Evolutionary conservation across 1,140 invertebrate genomes (phyloP).

Genomic region (Drosophila repletoides): DNA sequence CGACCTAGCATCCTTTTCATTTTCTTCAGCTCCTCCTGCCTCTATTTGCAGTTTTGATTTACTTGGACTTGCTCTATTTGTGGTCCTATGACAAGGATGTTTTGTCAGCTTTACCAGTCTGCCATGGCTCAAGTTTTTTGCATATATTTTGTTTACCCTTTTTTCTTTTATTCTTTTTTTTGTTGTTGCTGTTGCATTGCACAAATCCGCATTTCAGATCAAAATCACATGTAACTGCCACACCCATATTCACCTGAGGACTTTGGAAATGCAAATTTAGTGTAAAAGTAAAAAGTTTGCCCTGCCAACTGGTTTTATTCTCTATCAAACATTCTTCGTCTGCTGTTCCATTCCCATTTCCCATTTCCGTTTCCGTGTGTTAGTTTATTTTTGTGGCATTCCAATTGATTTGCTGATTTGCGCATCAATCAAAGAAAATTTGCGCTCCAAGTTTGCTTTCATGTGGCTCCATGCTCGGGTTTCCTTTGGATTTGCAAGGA

Average conservation of each 20-base stretch:
- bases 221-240: conserved; percentile 36
- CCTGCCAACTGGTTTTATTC: conserved; percentile 6
- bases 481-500: not conserved
- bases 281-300: conserved; percentile 30
- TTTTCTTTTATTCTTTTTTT: not conserved
- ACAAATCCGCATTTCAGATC: conserved; percentile 47
- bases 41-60: conserved; percentile 19
- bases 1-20: not conserved
- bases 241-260: conserved; percentile 33
- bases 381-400: conserved; percentile 56
- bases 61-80: conserved; percentile 33
- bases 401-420: conserved; percentile 74
- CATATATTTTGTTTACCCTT: conserved; percentile 33
- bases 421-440: conserved; percentile 61
- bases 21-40: not conserved
- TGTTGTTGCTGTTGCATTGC: conserved; percentile 1
- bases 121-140: conserved; percentile 15
- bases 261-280: conserved; percentile 63
- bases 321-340: not conserved
- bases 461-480: conserved; percentile 25
- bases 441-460: conserved; percentile 45
- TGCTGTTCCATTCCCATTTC: not conserved
- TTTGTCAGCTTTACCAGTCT: conserved; percentile 1
- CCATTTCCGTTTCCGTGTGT: conserved; percentile 27
- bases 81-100: conserved; percentile 16